phyloP scores from a whole-genome alignment of 2,113 vertebrate species.

The Eptesicus fuscus region DNA sequence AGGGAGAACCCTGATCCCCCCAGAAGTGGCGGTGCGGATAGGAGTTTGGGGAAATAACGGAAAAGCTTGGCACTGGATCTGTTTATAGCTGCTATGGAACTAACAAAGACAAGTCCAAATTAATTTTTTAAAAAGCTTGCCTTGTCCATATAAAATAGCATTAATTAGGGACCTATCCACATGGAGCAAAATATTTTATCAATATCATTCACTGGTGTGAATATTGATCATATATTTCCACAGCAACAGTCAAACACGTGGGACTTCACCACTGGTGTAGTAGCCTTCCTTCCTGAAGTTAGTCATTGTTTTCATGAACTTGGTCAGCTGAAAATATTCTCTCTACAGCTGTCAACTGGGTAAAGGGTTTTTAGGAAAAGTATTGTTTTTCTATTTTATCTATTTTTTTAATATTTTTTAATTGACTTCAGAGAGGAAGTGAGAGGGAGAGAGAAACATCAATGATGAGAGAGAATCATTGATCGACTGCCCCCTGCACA shows the following conservation, averaged over 20 bases:
- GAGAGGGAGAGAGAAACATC: no score
- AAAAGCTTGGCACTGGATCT: neutral
- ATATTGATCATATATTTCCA: neutral
- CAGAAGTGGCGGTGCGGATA: neutral
- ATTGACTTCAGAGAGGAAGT: no score
- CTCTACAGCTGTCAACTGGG: neutral
- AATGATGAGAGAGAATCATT: no score
- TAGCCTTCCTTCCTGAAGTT: neutral
- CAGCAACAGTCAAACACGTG: neutral
- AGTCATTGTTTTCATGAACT: neutral
- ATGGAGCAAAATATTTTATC: neutral
- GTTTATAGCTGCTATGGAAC: neutral
- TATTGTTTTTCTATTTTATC: conserved; percentile 1
- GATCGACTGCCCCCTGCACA: no score
- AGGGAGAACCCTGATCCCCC: neutral
- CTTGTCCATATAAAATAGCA: neutral
- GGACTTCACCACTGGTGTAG: neutral
- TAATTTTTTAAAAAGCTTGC: neutral
- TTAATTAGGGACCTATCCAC: neutral
- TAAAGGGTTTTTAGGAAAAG: neutral
- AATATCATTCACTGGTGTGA: neutral
- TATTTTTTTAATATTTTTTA: no score
- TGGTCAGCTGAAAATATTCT: conserved; percentile 20
- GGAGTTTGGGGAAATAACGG: neutral
- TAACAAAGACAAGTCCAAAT: neutral